Percentiles rank a stretch among this genome's conserved stretches.
Evolutionary conservation across 1,140 invertebrate genomes (phyloP).

Genomic region (Apis laboriosa): DNA sequence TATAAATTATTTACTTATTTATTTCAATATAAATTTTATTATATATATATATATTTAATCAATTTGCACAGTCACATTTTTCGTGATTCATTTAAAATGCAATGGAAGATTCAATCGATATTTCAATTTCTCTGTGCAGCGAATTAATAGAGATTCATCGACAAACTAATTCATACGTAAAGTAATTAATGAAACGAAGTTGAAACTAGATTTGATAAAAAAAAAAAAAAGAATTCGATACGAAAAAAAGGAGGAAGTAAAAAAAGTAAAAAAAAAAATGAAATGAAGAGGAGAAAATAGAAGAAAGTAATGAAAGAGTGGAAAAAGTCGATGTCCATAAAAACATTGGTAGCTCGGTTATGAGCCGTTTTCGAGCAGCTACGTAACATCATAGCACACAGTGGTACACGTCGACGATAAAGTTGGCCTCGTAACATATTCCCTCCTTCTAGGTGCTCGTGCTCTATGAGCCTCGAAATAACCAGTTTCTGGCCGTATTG

Average conservation of each 20-base stretch:
- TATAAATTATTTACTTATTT: not conserved
- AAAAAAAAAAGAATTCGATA: not conserved
- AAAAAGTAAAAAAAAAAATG: not conserved
- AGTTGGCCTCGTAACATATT: slow-evolving; percentile 55
- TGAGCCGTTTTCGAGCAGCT: not conserved
- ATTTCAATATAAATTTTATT: not conserved
- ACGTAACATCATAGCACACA: slow-evolving; percentile 19
- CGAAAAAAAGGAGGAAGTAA: not conserved
- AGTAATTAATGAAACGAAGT: slow-evolving; percentile 1
- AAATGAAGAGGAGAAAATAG: not conserved
- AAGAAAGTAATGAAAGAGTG: too few species aligned
- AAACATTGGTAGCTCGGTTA: slow-evolving; percentile 1
- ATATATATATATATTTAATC: not conserved
- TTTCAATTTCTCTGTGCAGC: not conserved
- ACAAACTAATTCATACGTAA: not conserved
- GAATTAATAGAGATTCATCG: not conserved
- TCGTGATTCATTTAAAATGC: not conserved
- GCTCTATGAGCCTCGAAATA: slow-evolving; percentile 55
- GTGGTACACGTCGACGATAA: slow-evolving; percentile 45
- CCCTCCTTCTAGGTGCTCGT: slow-evolving; percentile 20
- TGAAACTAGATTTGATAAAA: not conserved
- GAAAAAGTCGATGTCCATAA: slow-evolving; percentile 4
- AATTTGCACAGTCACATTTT: not conserved
- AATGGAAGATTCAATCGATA: not conserved
- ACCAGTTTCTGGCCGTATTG: slow-evolving; percentile 39